phyloP scores from a whole-genome alignment of 2,888 invertebrate genomes.

The Deroplatys truncata region DNA sequence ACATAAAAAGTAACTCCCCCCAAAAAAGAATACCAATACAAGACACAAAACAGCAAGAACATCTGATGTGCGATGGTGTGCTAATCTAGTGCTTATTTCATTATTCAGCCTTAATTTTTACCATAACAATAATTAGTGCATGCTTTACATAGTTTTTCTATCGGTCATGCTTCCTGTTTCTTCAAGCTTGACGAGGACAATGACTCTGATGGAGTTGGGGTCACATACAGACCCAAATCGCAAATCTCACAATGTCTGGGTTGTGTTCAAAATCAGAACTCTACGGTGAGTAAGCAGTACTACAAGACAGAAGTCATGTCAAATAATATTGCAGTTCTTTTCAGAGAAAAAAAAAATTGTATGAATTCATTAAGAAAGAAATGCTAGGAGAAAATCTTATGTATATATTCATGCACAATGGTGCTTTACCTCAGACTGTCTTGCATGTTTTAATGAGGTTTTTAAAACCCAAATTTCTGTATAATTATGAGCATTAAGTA shows the following conservation, averaged over 20 bases:
- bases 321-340: background rate
- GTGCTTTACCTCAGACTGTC: background rate
- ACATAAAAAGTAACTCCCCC: background rate
- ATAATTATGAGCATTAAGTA: background rate
- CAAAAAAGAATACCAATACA: background rate
- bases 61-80: background rate
- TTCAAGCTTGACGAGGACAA: conserved; percentile 49
- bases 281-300: conserved; percentile 61
- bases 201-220: conserved; percentile 54
- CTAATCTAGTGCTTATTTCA: background rate
- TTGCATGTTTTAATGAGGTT: background rate
- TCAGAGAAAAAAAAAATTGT: background rate
- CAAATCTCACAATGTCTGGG: conserved; percentile 61
- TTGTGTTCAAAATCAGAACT: conserved; percentile 69
- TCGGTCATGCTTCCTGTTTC: conserved; percentile 26
- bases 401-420: background rate
- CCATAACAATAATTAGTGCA: conserved; percentile 9
- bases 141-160: conserved; percentile 18
- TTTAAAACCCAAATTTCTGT: background rate
- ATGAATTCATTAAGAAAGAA: background rate
- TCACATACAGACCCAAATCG: conserved; percentile 60
- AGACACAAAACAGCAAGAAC: background rate
- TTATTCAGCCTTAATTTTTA: background rate
- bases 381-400: background rate
- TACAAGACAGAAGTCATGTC: background rate